Evolutionary conservation across 1,140 invertebrate genomes (phyloP).

Genomic region (Drosophila oshimai): DNA sequence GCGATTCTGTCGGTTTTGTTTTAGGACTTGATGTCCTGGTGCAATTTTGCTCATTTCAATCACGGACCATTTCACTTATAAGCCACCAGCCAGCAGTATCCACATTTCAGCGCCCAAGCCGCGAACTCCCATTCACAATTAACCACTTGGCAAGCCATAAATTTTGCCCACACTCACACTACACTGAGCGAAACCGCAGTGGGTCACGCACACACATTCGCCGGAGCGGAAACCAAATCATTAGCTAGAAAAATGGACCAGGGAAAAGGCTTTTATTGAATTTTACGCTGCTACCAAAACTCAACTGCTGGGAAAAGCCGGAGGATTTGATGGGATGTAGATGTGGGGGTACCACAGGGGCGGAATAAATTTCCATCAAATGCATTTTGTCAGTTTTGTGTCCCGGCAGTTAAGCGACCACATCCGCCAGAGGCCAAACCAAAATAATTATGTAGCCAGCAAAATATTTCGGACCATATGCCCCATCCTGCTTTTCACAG

Average conservation of each 20-base stretch:
- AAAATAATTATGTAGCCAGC: conserved; percentile 65
- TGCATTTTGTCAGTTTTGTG: conserved; percentile 29
- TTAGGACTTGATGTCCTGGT: neutral
- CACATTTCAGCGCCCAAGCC: conserved; percentile 50
- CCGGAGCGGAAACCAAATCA: conserved; percentile 66
- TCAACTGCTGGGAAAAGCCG: neutral
- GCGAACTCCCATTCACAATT: conserved; percentile 69
- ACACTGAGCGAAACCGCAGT: conserved; percentile 20
- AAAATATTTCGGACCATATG: conserved; percentile 49
- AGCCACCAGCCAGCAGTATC: conserved; percentile 33
- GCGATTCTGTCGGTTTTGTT: neutral
- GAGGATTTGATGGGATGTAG: neutral
- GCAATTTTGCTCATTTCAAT: conserved; percentile 15
- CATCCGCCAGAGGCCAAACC: conserved; percentile 48
- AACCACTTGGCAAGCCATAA: conserved; percentile 77
- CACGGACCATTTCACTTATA: conserved; percentile 38
- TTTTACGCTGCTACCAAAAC: conserved; percentile 28
- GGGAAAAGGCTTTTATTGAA: conserved; percentile 34
- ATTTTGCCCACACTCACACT: conserved; percentile 62
- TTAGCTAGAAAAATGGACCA: conserved; percentile 77
- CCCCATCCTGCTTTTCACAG: neutral
- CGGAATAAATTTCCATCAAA: conserved; percentile 62
- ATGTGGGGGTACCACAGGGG: conserved; percentile 24
- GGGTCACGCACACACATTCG: conserved; percentile 24
- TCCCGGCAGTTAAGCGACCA: conserved; percentile 59